These are phyloP conservation scores for Sphaerophoria taeniata DNA, from an alignment of 2,888 invertebrate species.

Conservation along the genomic window DNA sequence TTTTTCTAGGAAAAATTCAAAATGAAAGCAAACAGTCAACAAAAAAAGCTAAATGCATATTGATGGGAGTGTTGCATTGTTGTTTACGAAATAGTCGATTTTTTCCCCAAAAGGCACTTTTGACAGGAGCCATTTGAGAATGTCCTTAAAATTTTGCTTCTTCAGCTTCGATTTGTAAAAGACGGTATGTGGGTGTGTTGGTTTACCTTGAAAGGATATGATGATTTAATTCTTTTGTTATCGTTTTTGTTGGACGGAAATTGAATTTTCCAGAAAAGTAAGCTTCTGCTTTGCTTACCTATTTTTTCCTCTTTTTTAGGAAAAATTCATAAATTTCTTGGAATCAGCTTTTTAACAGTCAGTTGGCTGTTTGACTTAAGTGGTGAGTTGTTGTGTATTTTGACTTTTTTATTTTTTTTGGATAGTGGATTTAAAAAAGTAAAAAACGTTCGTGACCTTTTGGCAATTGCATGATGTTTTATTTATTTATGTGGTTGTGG, in stretches of 20 bases:
- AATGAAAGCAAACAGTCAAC: neutral
- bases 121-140: neutral
- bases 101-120: neutral
- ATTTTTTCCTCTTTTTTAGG: neutral
- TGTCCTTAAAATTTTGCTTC: neutral
- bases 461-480: too few species aligned
- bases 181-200: neutral
- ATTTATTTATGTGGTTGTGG: too few species aligned
- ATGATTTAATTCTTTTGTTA: slow-evolving; percentile 26
- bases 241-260: neutral
- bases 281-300: neutral
- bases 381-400: too few species aligned
- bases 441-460: too few species aligned
- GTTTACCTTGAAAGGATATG: slow-evolving; percentile 15
- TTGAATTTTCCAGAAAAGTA: slow-evolving; percentile 19
- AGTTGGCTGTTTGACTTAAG: too few species aligned
- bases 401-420: too few species aligned
- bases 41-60: neutral
- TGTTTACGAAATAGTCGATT: neutral
- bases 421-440: too few species aligned
- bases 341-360: too few species aligned
- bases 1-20: neutral
- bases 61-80: slow-evolving; percentile 37
- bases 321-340: neutral
- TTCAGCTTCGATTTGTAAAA: neutral